Evolutionary conservation across 2,888 invertebrate species (phyloP).

Genomic region (Elmis aenea): DNA sequence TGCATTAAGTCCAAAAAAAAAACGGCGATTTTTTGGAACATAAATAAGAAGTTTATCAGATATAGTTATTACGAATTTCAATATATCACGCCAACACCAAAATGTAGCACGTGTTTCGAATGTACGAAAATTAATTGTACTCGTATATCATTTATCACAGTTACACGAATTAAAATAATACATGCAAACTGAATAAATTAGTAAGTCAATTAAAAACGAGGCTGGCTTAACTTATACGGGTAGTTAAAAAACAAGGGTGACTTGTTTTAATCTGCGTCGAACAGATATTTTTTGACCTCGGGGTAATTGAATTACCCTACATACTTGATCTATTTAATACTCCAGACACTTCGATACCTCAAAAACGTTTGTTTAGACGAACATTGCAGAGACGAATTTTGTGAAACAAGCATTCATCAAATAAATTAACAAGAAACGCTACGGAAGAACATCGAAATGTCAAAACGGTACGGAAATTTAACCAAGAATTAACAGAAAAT

Average conservation of each 20-base stretch:
- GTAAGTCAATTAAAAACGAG: constrained; percentile 12
- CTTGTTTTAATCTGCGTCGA: neutral
- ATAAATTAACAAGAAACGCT: no score
- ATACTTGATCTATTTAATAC: no score
- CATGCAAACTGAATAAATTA: constrained; percentile 11
- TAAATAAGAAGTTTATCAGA: neutral
- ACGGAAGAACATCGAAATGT: no score
- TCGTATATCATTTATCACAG: constrained; percentile 15
- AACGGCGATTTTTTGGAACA: neutral
- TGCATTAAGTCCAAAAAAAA: neutral
- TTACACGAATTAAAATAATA: constrained; percentile 16
- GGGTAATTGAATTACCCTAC: no score
- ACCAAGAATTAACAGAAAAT: no score
- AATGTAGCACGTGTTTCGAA: constrained; percentile 20
- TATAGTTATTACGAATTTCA: constrained; percentile 15
- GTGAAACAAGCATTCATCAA: no score
- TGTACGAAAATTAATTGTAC: constrained; percentile 21
- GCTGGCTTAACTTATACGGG: neutral
- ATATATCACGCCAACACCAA: constrained; percentile 20
- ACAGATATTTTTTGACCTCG: no score
- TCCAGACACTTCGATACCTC: no score
- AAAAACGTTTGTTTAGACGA: no score
- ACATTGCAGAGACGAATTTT: no score
- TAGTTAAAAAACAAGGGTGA: neutral
- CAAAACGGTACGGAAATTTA: no score